Conservation (phyloP, 2,888 invertebrate species). For the Oxytorus armatus region DNA sequence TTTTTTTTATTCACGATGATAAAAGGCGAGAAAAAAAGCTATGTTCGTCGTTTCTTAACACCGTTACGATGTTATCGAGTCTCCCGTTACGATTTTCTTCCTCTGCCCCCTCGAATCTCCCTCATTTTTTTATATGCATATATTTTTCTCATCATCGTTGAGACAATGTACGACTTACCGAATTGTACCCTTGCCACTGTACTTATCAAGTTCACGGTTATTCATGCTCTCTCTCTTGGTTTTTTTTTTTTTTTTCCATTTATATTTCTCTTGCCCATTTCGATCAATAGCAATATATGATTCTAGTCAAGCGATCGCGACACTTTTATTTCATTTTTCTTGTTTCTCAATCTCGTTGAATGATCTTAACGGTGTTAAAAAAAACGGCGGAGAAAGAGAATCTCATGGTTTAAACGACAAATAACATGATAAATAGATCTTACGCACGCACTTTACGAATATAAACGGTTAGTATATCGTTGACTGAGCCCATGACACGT, state of each 20-base stretch:
- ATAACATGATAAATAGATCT: background rate
- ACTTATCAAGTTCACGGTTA: conserved; percentile 36
- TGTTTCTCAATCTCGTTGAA: conserved; percentile 3
- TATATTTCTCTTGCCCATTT: conserved; percentile 4
- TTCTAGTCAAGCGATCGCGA: conserved; percentile 31
- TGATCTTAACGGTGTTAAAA: conserved; percentile 41
- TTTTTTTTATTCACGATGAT: conserved; percentile 5
- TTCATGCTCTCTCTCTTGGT: conserved; percentile 32
- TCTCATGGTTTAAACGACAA: conserved; percentile 38
- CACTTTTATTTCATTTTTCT: background rate
- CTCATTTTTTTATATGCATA: conserved; percentile 1
- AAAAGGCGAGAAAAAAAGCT: conserved; percentile 1
- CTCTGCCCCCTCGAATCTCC: conserved; percentile 23
- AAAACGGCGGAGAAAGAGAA: conserved; percentile 28
- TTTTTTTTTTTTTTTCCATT: background rate
- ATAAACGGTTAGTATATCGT: background rate
- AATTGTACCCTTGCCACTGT: conserved; percentile 46
- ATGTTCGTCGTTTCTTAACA: conserved; percentile 10
- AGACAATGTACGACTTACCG: background rate
- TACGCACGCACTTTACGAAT: background rate
- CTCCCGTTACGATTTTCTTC: conserved; percentile 20
- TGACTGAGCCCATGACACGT: conserved; percentile 4
- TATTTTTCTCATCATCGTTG: background rate
- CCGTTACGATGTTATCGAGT: conserved; percentile 48
- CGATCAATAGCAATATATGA: conserved; percentile 18